Evolutionary conservation across 2,888 invertebrate genomes (phyloP), one percentile per base, ranked within the genome.

Genomic region (Rhamphomyia laevipes): DNA sequence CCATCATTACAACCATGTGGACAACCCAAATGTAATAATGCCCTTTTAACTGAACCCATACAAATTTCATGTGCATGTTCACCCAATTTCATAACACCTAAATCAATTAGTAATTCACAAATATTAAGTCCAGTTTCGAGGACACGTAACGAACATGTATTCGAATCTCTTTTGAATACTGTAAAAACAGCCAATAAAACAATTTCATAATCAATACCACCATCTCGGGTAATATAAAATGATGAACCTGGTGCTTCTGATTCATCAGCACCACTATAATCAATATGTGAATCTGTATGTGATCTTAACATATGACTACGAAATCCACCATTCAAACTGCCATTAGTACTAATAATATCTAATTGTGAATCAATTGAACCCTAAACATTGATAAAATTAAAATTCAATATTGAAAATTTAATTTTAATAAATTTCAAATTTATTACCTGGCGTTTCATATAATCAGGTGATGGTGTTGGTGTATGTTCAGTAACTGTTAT

Each of bases 401-500:
- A 48, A 43, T 43, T 42, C n/a, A n/a, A n/a, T n/a, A n/a, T n/a
- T 15, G 35, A 31, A 12, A 49, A 46, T 42, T 7, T 33, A 31
- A 31, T 33, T 33, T 33, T 13, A 13, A 33, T 6, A 30, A 27
- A 38, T 38, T 38, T 41, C 9, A 30, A 16, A 35, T 23, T 43
- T n/a, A 12, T 43, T 72, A 84, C 84, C 72, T 83, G 89, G 73
- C 86, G 75, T 62, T 83, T 81, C 56, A 88, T 75, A 62, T 84
- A 89, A 66, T 92, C 91, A 0, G 91, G 91, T 1, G 91, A 91
- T 1, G 91, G 90, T 5, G 87, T 83, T 1, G 94, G 94, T 1
- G 93, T 93, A 63, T 95, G 94, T 64, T 95, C 93, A 1, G 96
- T 96, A 10, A 96, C 93, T 1, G 94, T 95, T 51, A 96, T 96